These are phyloP conservation scores for Drosophila pegasa DNA, from an alignment of 2,888 invertebrate species.

Conservation along the genomic window DNA sequence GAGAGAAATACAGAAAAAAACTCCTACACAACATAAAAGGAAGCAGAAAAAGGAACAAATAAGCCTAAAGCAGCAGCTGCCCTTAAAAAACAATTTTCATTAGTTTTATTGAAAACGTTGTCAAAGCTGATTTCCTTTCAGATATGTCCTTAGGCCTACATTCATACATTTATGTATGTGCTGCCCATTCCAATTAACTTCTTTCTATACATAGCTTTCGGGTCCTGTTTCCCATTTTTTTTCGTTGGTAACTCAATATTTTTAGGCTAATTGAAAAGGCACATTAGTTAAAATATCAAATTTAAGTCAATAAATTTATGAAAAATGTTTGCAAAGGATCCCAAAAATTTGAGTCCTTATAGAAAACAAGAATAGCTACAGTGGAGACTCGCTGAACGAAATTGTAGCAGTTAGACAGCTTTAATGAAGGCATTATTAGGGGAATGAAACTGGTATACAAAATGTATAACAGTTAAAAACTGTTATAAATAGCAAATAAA, in stretches of 20 bases:
- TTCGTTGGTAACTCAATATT: conserved; percentile 29
- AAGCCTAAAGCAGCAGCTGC: conserved; percentile 4
- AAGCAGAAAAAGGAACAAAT: background rate
- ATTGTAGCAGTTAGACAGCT: background rate
- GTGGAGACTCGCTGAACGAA: background rate
- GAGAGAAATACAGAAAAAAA: conserved; percentile 20
- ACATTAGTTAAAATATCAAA: conserved; percentile 53
- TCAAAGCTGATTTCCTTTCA: conserved; percentile 13
- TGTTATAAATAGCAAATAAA: background rate
- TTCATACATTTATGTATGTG: background rate
- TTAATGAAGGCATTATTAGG: background rate
- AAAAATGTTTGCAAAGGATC: conserved; percentile 21
- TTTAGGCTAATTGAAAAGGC: conserved; percentile 21
- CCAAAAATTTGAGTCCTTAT: conserved; percentile 6
- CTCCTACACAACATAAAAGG: background rate
- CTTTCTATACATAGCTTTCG: background rate
- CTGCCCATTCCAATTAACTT: background rate
- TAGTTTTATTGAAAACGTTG: conserved; percentile 34
- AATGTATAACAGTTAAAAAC: no score
- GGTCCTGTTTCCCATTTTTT: background rate
- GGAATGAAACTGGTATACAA: no score
- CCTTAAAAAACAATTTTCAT: conserved; percentile 23
- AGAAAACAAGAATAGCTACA: background rate
- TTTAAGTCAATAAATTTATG: conserved; percentile 10
- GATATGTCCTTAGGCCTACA: background rate